These are phyloP conservation scores for Geotrupes spiniger DNA, from an alignment of 2,888 invertebrate species.

Conservation along the genomic window DNA sequence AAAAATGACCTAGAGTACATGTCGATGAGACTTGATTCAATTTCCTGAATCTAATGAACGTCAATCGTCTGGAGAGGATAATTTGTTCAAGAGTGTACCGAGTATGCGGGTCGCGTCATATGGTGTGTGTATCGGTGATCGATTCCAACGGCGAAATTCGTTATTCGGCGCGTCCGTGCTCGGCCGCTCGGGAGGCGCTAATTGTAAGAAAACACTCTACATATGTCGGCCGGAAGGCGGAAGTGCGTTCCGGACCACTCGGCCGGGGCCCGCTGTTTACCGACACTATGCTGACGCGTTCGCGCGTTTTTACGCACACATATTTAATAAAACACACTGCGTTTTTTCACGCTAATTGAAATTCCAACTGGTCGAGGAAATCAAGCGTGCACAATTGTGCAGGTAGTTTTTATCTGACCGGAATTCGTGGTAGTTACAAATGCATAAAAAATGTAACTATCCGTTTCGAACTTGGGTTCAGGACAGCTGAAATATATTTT, in stretches of 20 bases:
- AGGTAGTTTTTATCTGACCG: slow-evolving; percentile 31
- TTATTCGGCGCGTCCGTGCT: background rate
- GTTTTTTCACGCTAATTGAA: slow-evolving; percentile 28
- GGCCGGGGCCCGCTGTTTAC: slow-evolving; percentile 27
- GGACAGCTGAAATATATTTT: too few relatives aligned
- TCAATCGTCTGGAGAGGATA: slow-evolving; percentile 24
- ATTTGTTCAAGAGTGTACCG: too few relatives aligned
- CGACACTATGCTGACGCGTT: slow-evolving; percentile 28
- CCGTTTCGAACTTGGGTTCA: too few relatives aligned
- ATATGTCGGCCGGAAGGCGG: slow-evolving; percentile 27
- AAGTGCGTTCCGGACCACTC: slow-evolving; percentile 33
- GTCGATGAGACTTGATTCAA: slow-evolving; percentile 37
- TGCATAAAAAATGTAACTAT: slow-evolving; percentile 15
- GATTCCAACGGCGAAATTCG: slow-evolving; percentile 27
- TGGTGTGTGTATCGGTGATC: too few relatives aligned
- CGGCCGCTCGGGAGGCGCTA: background rate
- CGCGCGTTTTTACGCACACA: slow-evolving; percentile 29
- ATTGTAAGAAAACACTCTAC: background rate
- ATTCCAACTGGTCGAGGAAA: slow-evolving; percentile 34
- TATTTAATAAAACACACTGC: slow-evolving; percentile 30
- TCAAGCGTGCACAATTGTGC: slow-evolving; percentile 27
- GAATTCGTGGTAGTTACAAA: slow-evolving; percentile 24
- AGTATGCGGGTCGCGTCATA: too few relatives aligned
- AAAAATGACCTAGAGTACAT: slow-evolving; percentile 32
- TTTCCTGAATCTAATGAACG: slow-evolving; percentile 42